Conservation (phyloP, 1,140 invertebrate species). For the Agraylea sexmaculata region DNA sequence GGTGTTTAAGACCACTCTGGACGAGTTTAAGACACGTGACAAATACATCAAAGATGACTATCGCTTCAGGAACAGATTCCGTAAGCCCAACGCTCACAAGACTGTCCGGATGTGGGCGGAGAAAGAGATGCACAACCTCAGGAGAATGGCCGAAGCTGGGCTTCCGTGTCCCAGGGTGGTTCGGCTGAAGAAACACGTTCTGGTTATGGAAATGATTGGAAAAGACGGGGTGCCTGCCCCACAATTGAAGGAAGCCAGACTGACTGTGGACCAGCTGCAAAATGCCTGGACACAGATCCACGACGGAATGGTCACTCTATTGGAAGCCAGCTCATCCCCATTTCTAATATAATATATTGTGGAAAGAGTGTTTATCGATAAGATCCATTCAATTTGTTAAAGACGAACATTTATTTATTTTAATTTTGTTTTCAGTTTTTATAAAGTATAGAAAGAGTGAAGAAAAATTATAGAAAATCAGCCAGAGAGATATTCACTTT, state of each 20-base stretch:
- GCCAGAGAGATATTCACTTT: too few relatives aligned
- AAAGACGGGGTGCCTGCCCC: conserved; percentile 61
- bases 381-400: too few relatives aligned
- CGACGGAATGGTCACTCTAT: too few relatives aligned
- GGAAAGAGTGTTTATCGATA: too few relatives aligned
- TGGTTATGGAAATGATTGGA: conserved; percentile 86
- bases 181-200: conserved; percentile 68
- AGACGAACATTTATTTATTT: too few relatives aligned
- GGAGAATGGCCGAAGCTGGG: conserved; percentile 52
- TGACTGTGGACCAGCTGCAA: too few relatives aligned
- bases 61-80: conserved; percentile 62
- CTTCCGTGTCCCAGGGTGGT: conserved; percentile 72
- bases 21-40: conserved; percentile 80
- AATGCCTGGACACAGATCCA: too few relatives aligned
- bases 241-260: conserved; percentile 66
- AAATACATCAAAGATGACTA: conserved; percentile 85
- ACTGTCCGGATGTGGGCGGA: conserved; percentile 85
- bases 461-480: too few relatives aligned
- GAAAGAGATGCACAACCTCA: conserved; percentile 84
- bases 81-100: conserved; percentile 66
- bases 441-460: too few relatives aligned
- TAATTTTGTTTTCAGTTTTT: too few relatives aligned
- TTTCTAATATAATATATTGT: too few relatives aligned
- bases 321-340: too few relatives aligned
- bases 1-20: conserved; percentile 85